Conservation (phyloP, 2,888 invertebrate genomes). For the Apodemia zela region DNA sequence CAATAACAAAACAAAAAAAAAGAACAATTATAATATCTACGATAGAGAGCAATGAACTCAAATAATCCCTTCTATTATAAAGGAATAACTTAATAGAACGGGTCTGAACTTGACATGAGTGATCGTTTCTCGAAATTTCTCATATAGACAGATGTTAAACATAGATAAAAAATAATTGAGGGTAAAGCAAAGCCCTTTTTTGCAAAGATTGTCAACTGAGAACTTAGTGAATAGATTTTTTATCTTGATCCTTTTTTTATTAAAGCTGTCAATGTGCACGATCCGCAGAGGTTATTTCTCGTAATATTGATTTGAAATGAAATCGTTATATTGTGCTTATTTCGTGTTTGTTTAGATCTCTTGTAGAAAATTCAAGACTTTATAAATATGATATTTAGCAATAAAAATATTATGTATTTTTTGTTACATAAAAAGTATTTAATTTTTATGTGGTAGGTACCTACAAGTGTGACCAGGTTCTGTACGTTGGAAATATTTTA, state of each 20-base stretch:
- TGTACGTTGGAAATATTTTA: too few species aligned
- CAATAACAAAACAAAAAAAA: not conserved
- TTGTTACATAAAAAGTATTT: too few species aligned
- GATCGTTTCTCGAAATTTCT: conserved; percentile 23
- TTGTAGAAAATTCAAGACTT: too few species aligned
- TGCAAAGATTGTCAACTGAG: not conserved
- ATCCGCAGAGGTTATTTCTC: not conserved
- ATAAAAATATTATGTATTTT: too few species aligned
- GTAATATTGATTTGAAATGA: not conserved
- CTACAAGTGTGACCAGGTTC: too few species aligned
- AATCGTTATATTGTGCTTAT: too few species aligned
- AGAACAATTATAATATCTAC: not conserved
- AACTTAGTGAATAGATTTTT: conserved; percentile 13
- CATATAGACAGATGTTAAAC: conserved; percentile 18
- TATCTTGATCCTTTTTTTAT: conserved; percentile 12
- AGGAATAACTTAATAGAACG: conserved; percentile 13
- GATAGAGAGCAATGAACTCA: conserved; percentile 13
- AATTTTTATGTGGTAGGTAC: too few species aligned
- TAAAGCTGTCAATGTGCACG: not conserved
- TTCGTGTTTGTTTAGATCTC: too few species aligned
- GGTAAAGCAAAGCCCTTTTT: conserved; percentile 4
- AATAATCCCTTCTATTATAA: conserved; percentile 10
- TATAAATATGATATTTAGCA: too few species aligned
- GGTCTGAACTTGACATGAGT: conserved; percentile 13
- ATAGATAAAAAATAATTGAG: conserved; percentile 18